Percentiles rank a stretch among this genome's conserved stretches.
phyloP scores from a whole-genome alignment of 1,140 invertebrate species.

The Drosophila chauvacae region DNA sequence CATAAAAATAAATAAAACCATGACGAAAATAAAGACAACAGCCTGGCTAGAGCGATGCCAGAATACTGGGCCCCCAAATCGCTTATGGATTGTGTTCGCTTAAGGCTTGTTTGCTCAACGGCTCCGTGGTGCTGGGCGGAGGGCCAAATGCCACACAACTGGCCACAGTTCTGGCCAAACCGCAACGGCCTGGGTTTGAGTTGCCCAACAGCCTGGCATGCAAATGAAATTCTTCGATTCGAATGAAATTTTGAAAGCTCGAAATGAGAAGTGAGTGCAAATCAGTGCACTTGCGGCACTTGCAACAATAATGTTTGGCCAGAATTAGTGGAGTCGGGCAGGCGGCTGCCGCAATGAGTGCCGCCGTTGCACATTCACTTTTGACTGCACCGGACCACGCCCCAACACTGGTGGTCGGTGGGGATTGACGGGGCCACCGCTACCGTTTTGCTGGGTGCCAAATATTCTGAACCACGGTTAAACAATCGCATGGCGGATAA shows the following conservation, averaged over 20 bases:
- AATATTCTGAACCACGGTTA: constrained; percentile 43
- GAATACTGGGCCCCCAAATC: constrained; percentile 36
- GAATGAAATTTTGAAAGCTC: constrained; percentile 53
- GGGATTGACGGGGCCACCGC: constrained; percentile 24
- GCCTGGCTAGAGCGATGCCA: constrained; percentile 10
- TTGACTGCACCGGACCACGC: constrained; percentile 62
- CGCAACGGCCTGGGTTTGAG: constrained; percentile 19
- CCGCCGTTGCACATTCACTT: constrained; percentile 72
- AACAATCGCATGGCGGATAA: constrained; percentile 53
- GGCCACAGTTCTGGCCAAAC: constrained; percentile 53
- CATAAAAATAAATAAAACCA: constrained; percentile 20
- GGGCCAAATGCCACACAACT: constrained; percentile 40
- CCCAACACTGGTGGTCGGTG: constrained; percentile 54
- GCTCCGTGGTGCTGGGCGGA: constrained; percentile 18
- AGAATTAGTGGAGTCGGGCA: constrained; percentile 31
- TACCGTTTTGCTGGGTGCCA: constrained; percentile 51
- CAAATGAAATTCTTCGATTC: constrained; percentile 63
- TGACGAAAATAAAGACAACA: constrained; percentile 38
- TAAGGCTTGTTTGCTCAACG: constrained; percentile 60
- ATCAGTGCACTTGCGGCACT: constrained; percentile 46
- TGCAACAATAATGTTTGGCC: constrained; percentile 58
- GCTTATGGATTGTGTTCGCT: constrained; percentile 61
- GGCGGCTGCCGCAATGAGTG: constrained; percentile 16
- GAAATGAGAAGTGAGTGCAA: constrained; percentile 43
- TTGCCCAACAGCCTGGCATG: constrained; percentile 54